Conservation (phyloP, 2,888 invertebrate genomes). For the Drosophila lacicola region DNA sequence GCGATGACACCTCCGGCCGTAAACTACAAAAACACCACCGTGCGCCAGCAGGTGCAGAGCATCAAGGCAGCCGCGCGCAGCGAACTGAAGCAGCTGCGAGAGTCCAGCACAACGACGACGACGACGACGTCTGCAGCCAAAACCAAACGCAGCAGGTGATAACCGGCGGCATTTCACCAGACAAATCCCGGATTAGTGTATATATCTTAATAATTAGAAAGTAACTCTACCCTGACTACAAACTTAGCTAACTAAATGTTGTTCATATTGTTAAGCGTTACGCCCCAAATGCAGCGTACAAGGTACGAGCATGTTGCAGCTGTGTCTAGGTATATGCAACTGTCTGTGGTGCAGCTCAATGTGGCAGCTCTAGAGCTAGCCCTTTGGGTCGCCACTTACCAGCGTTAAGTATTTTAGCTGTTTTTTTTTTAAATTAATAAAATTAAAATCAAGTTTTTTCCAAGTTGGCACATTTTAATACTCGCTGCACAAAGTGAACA, state of each 20-base stretch:
- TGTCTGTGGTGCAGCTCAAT: not conserved
- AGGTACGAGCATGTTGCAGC: slow-evolving; percentile 4
- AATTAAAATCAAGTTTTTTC: slow-evolving; percentile 27
- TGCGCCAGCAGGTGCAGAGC: slow-evolving; percentile 80
- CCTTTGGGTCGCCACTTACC: slow-evolving; percentile 4
- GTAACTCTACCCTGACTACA: slow-evolving; percentile 44
- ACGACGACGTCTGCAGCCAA: slow-evolving; percentile 33
- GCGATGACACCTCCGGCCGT: slow-evolving; percentile 20
- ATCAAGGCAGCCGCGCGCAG: slow-evolving; percentile 77
- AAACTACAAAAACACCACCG: slow-evolving; percentile 70
- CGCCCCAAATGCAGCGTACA: slow-evolving; percentile 25
- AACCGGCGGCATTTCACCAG: slow-evolving; percentile 25
- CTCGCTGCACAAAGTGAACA: too few species aligned
- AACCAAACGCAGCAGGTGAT: slow-evolving; percentile 73
- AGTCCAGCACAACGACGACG: slow-evolving; percentile 40
- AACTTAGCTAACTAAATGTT: slow-evolving; percentile 48
- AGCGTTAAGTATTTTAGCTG: slow-evolving; percentile 53
- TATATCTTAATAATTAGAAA: slow-evolving; percentile 36
- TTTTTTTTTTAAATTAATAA: slow-evolving; percentile 39
- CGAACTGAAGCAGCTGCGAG: slow-evolving; percentile 80
- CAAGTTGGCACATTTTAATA: not conserved
- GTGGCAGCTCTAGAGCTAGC: not conserved
- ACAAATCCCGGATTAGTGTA: slow-evolving; percentile 33
- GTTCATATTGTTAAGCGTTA: slow-evolving; percentile 54
- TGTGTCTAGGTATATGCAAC: slow-evolving; percentile 3